Base-by-base conservation (phyloP, 2,888 invertebrate genomes). In the Acanthopleura granulata region DNA sequence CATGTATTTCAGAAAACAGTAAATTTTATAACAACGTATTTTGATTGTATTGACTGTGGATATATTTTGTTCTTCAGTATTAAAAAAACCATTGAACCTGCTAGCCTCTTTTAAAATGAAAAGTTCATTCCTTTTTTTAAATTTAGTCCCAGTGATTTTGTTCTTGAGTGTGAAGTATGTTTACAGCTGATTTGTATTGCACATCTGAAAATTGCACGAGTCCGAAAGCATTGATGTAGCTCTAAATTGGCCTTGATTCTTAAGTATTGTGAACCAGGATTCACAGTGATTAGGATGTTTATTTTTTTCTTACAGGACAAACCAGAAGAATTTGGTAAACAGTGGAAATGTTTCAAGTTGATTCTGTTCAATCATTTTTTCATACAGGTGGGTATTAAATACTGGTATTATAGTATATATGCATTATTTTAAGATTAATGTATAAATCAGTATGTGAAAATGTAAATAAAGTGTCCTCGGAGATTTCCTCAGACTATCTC, bases 331-430 rank as follows among this genome's bases (percentile, higher is more conserved):
- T 77, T 77, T 74, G 84, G 82, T 1, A 82, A 82, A 73, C 88
- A 88, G 74, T 87, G 86, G 88, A 83, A 86, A 77, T 88, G 88
- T 73, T 83, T 88, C 78, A 86, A 83, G 75, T 77, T 86, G 29
- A 72, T 89, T 18, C 72, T 88, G 75, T 87, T 88, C 79, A 88
- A 82, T 77, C 88, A 88, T 74, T 87, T 88, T 75, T 81, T 77
- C 74, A 85, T 88, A 73, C 88, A 88, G 86, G 87, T 88, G 72
- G 71, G 73, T 57, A n/a, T 70, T n/a, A 66, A 6, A 6, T 3
- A 9, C 9, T 40, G 4, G 3, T 40, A 40, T 40, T 40, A 40
- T 6, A 40, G 4, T 6, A 9, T 40, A 6, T 40, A 9, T 40
- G n/a, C n/a, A n/a, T n/a, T n/a, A n/a, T 40, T 40, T 40, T 40